Conservation (phyloP, 2,113 vertebrate genomes). For the Spilogale gracilis region DNA sequence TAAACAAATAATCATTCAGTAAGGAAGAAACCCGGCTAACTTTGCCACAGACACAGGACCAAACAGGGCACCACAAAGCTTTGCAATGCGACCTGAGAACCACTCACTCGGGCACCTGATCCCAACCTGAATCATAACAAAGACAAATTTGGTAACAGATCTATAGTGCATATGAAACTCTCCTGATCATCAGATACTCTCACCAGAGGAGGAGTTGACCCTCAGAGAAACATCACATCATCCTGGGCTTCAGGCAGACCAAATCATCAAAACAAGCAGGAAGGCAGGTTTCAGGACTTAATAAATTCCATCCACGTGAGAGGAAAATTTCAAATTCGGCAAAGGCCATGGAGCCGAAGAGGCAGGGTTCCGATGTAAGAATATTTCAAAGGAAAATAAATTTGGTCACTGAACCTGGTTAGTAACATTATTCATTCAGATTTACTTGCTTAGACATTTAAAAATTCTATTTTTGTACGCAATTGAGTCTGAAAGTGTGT, state of each 20-base stretch:
- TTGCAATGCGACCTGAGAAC: not conserved
- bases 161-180: not conserved
- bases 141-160: not conserved
- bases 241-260: not conserved
- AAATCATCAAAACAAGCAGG: not conserved
- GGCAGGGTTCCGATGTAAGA: not conserved
- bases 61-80: not conserved
- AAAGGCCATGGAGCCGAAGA: not conserved
- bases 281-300: not conserved
- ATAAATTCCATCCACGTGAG: not conserved
- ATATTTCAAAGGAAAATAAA: not conserved
- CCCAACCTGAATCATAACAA: not conserved
- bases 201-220: not conserved
- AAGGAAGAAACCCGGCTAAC: conserved; percentile 17
- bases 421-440: not conserved
- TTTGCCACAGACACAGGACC: not conserved
- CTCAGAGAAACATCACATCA: not conserved
- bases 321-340: conserved; percentile 27
- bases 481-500: not conserved
- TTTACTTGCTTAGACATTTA: not conserved
- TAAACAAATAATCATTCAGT: not conserved
- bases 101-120: not conserved
- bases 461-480: not conserved
- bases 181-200: not conserved
- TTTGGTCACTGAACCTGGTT: not conserved